phyloP scores from a whole-genome alignment of 1,140 invertebrate species.

The Rhyacophila brunnea region DNA sequence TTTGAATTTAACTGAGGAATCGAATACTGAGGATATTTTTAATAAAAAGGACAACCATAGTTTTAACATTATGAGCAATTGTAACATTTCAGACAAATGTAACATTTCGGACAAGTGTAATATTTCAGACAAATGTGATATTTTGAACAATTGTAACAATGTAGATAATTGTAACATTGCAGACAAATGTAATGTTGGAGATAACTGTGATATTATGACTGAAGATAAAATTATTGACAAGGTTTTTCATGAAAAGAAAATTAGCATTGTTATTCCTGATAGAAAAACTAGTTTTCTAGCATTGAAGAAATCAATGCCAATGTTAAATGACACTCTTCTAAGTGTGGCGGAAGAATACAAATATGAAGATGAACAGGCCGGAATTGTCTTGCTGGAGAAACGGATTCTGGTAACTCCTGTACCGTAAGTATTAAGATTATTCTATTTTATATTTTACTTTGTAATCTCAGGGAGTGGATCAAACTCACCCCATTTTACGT shows the following conservation, averaged over 20 bases:
- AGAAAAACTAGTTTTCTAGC: background rate
- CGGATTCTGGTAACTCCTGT: constrained; percentile 56
- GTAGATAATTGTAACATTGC: background rate
- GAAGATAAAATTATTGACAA: too few relatives aligned
- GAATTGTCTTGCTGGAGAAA: constrained; percentile 68
- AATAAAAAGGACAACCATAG: too few relatives aligned
- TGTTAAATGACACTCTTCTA: constrained; percentile 39
- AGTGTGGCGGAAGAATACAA: constrained; percentile 72
- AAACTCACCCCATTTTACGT: too few relatives aligned
- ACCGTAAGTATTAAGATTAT: constrained; percentile 46
- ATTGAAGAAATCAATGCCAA: too few relatives aligned
- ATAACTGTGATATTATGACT: background rate
- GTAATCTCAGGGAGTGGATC: too few relatives aligned
- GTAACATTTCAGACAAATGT: too few relatives aligned
- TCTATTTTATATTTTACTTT: background rate
- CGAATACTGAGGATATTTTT: too few relatives aligned
- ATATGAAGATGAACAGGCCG: constrained; percentile 70
- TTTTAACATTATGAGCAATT: too few relatives aligned
- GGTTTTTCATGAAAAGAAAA: too few relatives aligned
- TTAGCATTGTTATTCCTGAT: background rate
- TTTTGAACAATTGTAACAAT: too few relatives aligned
- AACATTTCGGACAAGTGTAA: too few relatives aligned
- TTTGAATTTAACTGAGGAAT: background rate
- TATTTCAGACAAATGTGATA: too few relatives aligned
- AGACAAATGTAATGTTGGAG: background rate